A percentile compares a stretch with the other conserved stretches of the same genome.
Conservation (phyloP, 2,113 vertebrate genomes). For the Brachypteracias leptosomus region DNA sequence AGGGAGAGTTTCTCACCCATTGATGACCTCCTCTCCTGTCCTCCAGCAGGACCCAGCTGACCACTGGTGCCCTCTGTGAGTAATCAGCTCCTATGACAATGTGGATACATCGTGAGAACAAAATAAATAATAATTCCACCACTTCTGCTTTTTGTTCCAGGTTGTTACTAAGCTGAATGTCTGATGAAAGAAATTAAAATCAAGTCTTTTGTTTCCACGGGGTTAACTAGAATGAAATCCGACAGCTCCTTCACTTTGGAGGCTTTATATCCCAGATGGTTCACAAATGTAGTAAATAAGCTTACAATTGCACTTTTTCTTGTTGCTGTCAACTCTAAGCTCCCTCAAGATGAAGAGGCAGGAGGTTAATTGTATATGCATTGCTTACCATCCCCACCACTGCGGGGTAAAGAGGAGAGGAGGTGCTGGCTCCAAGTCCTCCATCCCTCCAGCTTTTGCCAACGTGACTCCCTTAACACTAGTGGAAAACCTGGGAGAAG, state of each 20-base stretch:
- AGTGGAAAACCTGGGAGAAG: background rate
- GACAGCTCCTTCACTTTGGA: slow-evolving; percentile 15
- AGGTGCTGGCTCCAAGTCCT: background rate
- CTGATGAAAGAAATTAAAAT: slow-evolving; percentile 15
- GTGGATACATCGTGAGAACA: background rate
- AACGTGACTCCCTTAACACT: background rate
- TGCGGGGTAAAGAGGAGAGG: background rate
- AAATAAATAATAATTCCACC: background rate
- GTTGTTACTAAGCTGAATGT: background rate
- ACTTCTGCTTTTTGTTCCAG: background rate
- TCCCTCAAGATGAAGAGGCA: slow-evolving; percentile 1
- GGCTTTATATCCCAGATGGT: slow-evolving; percentile 28
- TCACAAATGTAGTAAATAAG: slow-evolving; percentile 60
- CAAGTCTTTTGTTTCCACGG: background rate
- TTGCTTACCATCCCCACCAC: background rate
- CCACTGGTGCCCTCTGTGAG: background rate
- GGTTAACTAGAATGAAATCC: slow-evolving; percentile 31
- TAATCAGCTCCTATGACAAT: background rate
- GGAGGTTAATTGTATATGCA: background rate
- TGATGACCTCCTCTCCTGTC: background rate
- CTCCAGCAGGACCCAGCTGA: background rate
- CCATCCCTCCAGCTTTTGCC: background rate
- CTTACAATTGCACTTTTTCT: slow-evolving; percentile 38
- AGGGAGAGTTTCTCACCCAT: background rate
- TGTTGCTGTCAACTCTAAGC: slow-evolving; percentile 12